Conservation (phyloP, 2,113 vertebrate species). For the Sebastes schlegelii region DNA sequence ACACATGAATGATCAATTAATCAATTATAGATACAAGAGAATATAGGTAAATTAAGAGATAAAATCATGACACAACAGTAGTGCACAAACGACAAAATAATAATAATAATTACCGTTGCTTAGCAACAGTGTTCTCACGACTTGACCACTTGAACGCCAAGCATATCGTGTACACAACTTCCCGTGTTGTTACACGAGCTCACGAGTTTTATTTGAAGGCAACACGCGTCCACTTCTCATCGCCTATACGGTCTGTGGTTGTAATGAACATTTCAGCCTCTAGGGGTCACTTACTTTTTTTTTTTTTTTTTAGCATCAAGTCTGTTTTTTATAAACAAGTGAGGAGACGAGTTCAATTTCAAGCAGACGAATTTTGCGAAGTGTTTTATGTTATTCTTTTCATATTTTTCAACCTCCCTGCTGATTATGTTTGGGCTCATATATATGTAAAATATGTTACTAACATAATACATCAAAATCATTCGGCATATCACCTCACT, state of each 20-base stretch:
- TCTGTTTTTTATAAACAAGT: not conserved
- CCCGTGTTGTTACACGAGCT: too few relatives aligned
- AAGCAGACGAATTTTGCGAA: not conserved
- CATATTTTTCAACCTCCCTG: not conserved
- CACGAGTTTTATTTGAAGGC: too few relatives aligned
- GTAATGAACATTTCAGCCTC: slow-evolving; percentile 19
- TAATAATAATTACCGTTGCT: too few relatives aligned
- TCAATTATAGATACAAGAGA: too few relatives aligned
- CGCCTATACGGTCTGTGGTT: not conserved
- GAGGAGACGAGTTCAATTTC: not conserved
- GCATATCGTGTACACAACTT: too few relatives aligned
- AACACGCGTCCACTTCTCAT: too few relatives aligned
- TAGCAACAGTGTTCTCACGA: too few relatives aligned
- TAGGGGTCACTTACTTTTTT: not conserved
- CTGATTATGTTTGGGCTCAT: not conserved
- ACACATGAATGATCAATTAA: too few relatives aligned
- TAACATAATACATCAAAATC: not conserved
- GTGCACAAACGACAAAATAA: too few relatives aligned
- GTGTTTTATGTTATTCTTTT: not conserved
- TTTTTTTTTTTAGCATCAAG: not conserved
- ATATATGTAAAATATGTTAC: not conserved
- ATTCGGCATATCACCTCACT: not conserved
- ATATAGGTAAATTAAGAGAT: too few relatives aligned
- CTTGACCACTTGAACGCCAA: too few relatives aligned
- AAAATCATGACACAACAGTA: too few relatives aligned